phyloP scores from a whole-genome alignment of 30 jellyfish, hydroid and myxozoan genomes.

The Sanderia malayensis region DNA sequence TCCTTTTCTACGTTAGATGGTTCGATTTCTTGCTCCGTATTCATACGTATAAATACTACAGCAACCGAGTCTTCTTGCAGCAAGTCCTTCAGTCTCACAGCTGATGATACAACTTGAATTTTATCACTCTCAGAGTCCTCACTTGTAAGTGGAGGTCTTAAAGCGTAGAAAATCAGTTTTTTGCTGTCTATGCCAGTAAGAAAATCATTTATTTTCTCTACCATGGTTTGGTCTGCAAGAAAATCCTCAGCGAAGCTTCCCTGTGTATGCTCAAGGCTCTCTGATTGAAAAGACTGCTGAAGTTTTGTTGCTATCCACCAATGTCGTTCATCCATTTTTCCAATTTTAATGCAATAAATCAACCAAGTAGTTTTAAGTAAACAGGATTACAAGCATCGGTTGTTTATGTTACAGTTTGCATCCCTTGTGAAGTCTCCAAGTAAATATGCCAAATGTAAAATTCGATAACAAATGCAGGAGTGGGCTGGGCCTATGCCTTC shows the following conservation, averaged over 20 bases:
- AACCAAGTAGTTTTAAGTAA: too few species aligned
- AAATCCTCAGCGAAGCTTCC: constrained; percentile 63
- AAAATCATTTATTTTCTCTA: constrained; percentile 57
- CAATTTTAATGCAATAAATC: too few species aligned
- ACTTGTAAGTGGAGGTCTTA: constrained; percentile 7
- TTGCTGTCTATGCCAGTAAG: constrained; percentile 36
- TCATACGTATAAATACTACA: constrained; percentile 45
- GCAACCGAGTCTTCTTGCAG: constrained; percentile 32
- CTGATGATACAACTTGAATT: constrained; percentile 59
- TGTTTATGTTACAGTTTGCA: too few species aligned
- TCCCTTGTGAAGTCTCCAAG: too few species aligned
- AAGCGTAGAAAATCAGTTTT: constrained; percentile 40
- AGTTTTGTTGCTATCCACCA: constrained; percentile 89
- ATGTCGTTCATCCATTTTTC: constrained; percentile 82
- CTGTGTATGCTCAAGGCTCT: constrained; percentile 19
- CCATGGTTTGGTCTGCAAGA: constrained; percentile 52
- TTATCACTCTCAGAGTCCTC: constrained; percentile 8
- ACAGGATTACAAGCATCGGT: too few species aligned
- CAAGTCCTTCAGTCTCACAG: constrained; percentile 33
- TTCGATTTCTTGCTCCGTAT: constrained; percentile 48
- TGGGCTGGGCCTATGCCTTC: too few species aligned
- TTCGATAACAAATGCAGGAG: too few species aligned
- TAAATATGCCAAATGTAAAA: too few species aligned
- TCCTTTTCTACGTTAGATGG: constrained; percentile 67
- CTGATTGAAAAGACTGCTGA: constrained; percentile 60